These are phyloP conservation scores for Cerceris rybyensis DNA, from an alignment of 2,888 invertebrate species.

Conservation along the genomic window DNA sequence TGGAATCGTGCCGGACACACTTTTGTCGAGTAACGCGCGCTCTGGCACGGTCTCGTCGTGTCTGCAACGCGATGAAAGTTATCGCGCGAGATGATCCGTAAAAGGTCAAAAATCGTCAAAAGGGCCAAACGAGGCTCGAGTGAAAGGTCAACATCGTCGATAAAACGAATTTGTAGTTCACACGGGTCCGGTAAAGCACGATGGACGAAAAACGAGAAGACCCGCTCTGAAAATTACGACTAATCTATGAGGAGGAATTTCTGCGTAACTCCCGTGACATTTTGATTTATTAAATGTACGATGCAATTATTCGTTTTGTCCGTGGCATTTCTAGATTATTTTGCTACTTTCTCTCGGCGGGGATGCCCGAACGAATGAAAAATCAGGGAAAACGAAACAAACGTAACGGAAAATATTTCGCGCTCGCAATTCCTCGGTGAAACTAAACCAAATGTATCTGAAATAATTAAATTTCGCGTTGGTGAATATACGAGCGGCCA, in stretches of 20 bases:
- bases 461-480: constrained; percentile 43
- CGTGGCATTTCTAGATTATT: constrained; percentile 30
- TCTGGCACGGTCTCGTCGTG: no score
- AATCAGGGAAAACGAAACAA: constrained; percentile 16
- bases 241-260: constrained; percentile 54
- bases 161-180: constrained; percentile 56
- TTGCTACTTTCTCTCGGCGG: constrained; percentile 5
- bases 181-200: constrained; percentile 28
- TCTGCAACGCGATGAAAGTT: constrained; percentile 5
- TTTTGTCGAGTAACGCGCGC: constrained; percentile 6
- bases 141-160: constrained; percentile 59
- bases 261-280: constrained; percentile 36
- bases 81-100: constrained; percentile 10
- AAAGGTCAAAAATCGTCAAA: background rate
- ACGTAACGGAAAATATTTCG: constrained; percentile 16
- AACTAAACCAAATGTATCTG: constrained; percentile 39
- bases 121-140: constrained; percentile 31
- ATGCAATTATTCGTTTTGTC: constrained; percentile 45
- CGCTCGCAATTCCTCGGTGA: background rate
- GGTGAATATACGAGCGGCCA: background rate
- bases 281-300: constrained; percentile 58
- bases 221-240: constrained; percentile 47
- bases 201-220: constrained; percentile 32
- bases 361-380: constrained; percentile 6
- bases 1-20: constrained; percentile 31